Evolutionary conservation across 1,140 invertebrate species (phyloP).

Genomic region (Oreohelix idahoensis): DNA sequence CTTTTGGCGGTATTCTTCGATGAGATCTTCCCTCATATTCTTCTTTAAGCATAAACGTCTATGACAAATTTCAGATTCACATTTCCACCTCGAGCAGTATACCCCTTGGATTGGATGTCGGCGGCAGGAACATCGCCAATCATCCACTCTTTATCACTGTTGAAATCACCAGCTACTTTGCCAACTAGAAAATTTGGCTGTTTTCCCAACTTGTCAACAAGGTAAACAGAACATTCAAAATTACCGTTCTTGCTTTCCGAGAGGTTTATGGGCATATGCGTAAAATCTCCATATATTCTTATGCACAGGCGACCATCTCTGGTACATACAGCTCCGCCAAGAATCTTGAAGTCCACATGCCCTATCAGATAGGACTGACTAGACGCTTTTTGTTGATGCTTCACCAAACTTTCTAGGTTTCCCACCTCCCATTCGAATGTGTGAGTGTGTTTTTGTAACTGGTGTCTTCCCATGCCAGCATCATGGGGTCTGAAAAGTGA

Average conservation of each 20-base stretch:
- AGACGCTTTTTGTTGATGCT: neutral
- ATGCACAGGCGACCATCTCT: neutral
- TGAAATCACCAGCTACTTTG: neutral
- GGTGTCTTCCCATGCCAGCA: neutral
- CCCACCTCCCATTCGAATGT: neutral
- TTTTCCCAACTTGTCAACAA: neutral
- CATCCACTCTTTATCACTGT: neutral
- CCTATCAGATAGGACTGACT: neutral
- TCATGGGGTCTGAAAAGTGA: too few species aligned
- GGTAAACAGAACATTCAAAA: neutral
- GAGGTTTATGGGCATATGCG: neutral
- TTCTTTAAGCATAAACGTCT: neutral
- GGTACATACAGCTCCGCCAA: neutral
- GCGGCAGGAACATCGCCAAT: neutral
- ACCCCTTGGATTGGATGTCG: neutral
- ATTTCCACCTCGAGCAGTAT: neutral
- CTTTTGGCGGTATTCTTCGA: too few species aligned
- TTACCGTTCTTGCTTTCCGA: neutral
- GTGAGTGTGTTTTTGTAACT: neutral
- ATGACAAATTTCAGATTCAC: neutral
- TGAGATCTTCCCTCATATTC: too few species aligned
- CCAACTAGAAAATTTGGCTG: neutral
- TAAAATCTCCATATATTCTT: neutral
- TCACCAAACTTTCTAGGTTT: neutral
- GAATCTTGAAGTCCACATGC: neutral